Base-by-base conservation (phyloP, 2,888 invertebrate genomes). In the Stomorhina lunata region DNA sequence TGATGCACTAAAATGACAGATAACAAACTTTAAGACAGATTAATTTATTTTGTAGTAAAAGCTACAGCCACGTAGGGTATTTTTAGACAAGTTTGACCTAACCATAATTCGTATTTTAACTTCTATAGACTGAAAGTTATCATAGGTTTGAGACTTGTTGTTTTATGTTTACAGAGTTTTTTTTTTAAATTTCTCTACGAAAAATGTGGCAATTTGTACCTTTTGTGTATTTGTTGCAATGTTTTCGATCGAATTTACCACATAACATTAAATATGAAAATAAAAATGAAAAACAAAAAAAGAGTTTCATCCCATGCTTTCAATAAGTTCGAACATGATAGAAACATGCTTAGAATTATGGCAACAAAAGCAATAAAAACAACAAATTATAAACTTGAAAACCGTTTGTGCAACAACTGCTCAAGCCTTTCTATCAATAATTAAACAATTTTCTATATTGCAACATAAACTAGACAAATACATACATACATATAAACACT, bases 201-300 rank as follows among this genome's bases (percentile, higher is more conserved):
- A 79, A 75, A 50, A 59, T 79, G 73, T 75, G 73, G 65, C 59
- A 61, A 68, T 65, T 55, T 68, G 27, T 55, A 20, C 2, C 32
- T 17, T 50, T 34, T 66, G 6, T 34, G 55, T 55, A 37, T 40
- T 27, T 73, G 29, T 68, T 37, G 27, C 45, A 34, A 22, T 45
- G n/a, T 32, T 9, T 63, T 61, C 22, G 17, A 37, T 32, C 57
- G 63, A 45, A 68, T 68, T 53, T 61, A 72, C 68, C 72, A 65
- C 75, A 79, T 65, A 71, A 66, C 63, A 82, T 79, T 82, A 75
- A 75, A 79, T 71, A 76, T 82, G 57, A 76, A 79, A 75, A 79
- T 63, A 78, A 63, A 57, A 78, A 78, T 50, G 37, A 43, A 78
- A 63, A 78, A 20, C 32, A 65, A 34, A 48, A n/a, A 68, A 69